Conservation (phyloP, 2,113 vertebrate genomes). For the Tauraco erythrolophus region DNA sequence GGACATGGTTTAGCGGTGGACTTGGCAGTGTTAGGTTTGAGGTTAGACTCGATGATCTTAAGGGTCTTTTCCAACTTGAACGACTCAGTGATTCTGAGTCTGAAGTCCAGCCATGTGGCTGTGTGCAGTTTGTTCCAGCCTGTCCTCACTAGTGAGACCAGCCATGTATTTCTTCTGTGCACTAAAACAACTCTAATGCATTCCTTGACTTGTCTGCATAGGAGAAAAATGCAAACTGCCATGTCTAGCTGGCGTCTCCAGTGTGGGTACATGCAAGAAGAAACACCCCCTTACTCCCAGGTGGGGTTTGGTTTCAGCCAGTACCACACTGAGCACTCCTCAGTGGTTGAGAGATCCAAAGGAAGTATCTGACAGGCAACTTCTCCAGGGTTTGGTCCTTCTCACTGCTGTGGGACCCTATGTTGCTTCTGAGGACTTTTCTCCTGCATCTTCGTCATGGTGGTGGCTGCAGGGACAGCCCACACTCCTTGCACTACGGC, state of each 20-base stretch:
- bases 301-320: not conserved
- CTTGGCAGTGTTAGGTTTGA: not conserved
- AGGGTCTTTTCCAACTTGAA: not conserved
- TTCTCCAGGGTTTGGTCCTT: not conserved
- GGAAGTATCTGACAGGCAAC: not conserved
- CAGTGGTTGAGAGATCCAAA: rapidly evolving
- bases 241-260: not conserved
- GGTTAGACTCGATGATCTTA: not conserved
- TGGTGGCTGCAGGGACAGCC: not conserved
- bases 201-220: not conserved
- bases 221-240: not conserved
- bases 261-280: not conserved
- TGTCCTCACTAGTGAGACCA: not conserved
- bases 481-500: rapidly evolving
- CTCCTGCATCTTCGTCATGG: rapidly evolving
- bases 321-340: not conserved
- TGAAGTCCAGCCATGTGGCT: not conserved
- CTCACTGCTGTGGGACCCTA: not conserved
- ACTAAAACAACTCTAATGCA: not conserved
- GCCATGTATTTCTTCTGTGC: not conserved
- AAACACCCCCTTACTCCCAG: not conserved
- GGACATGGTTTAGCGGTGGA: not conserved
- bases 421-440: not conserved
- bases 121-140: rapidly evolving
- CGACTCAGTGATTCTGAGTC: not conserved